Percentiles rank a stretch among this genome's conserved stretches.
Evolutionary conservation across 2,797 vertebrate genomes (phyloP).

Genomic region (Cyprinodon diabolis): DNA sequence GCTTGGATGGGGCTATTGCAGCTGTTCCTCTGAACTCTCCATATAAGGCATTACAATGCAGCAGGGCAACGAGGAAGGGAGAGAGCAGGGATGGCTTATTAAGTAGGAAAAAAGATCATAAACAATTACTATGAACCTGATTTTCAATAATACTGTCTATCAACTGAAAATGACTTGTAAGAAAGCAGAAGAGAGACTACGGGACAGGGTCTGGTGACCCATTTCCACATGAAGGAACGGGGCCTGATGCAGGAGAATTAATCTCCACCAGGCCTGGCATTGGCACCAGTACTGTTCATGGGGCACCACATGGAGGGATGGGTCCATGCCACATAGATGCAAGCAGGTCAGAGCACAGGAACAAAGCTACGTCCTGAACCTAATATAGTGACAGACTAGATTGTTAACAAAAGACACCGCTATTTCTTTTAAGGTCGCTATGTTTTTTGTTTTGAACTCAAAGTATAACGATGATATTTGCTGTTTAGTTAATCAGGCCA

Average conservation of each 20-base stretch:
- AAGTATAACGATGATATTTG: no score
- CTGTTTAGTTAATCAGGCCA: neutral
- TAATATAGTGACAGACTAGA: slow-evolving; percentile 34
- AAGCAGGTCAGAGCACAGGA: slow-evolving; percentile 50
- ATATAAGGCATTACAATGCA: slow-evolving; percentile 72
- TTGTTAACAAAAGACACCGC: slow-evolving; percentile 30
- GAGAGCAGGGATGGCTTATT: slow-evolving; percentile 37
- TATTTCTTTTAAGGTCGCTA: no score
- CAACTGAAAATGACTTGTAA: slow-evolving; percentile 18
- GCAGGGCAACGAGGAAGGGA: slow-evolving; percentile 39
- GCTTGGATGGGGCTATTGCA: slow-evolving; percentile 64
- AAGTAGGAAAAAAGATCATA: slow-evolving; percentile 45
- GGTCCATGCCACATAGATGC: slow-evolving; percentile 49
- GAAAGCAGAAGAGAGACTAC: slow-evolving; percentile 3
- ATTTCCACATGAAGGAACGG: slow-evolving; percentile 52
- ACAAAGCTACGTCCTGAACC: slow-evolving; percentile 52
- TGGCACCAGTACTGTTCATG: slow-evolving; percentile 58
- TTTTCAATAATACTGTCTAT: slow-evolving; percentile 34
- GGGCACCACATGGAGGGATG: slow-evolving; percentile 54
- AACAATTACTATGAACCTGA: slow-evolving; percentile 37
- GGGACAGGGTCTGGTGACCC: slow-evolving; percentile 39
- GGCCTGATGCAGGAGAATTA: slow-evolving; percentile 32
- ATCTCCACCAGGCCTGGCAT: slow-evolving; percentile 24
- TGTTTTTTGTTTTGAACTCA: no score
- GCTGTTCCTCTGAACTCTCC: slow-evolving; percentile 77